A percentile compares a stretch with the other conserved stretches of the same genome.
Evolutionary conservation across 1,140 invertebrate species (phyloP).

Genomic region (Callitettix versicolor): DNA sequence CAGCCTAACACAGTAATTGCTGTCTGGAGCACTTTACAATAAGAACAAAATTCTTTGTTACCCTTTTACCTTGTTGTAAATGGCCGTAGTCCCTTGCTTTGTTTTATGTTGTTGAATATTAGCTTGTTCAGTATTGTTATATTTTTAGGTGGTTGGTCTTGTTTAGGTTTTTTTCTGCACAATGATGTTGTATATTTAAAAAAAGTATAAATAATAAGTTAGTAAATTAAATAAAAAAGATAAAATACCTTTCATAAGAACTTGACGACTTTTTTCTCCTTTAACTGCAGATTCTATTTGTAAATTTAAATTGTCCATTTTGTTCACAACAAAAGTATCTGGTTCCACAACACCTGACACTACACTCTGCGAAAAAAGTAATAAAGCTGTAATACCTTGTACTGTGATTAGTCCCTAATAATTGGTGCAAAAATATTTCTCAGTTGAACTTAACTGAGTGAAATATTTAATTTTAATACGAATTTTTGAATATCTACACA

Average conservation of each 20-base stretch:
- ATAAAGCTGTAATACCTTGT: too few relatives aligned
- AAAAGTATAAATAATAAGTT: slow-evolving; percentile 4
- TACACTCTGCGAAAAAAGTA: slow-evolving; percentile 47
- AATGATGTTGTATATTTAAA: too few relatives aligned
- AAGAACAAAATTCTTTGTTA: too few relatives aligned
- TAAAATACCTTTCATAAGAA: neutral
- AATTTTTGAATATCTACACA: neutral
- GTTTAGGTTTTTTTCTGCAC: too few relatives aligned
- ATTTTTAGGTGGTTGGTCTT: too few relatives aligned
- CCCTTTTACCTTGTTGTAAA: too few relatives aligned
- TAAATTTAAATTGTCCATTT: neutral
- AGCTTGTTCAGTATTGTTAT: too few relatives aligned
- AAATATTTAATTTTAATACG: neutral
- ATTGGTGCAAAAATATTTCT: neutral
- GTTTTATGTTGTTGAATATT: too few relatives aligned
- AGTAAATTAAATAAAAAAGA: neutral
- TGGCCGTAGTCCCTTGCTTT: too few relatives aligned
- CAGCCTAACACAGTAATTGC: too few relatives aligned
- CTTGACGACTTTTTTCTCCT: neutral
- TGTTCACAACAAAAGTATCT: slow-evolving; percentile 44
- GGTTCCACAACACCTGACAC: slow-evolving; percentile 65
- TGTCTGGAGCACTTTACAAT: too few relatives aligned
- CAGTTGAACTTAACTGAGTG: neutral
- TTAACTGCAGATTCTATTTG: neutral
- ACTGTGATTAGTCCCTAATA: neutral